Conservation (phyloP, 1,140 invertebrate species). For the Brachionus angularis region DNA sequence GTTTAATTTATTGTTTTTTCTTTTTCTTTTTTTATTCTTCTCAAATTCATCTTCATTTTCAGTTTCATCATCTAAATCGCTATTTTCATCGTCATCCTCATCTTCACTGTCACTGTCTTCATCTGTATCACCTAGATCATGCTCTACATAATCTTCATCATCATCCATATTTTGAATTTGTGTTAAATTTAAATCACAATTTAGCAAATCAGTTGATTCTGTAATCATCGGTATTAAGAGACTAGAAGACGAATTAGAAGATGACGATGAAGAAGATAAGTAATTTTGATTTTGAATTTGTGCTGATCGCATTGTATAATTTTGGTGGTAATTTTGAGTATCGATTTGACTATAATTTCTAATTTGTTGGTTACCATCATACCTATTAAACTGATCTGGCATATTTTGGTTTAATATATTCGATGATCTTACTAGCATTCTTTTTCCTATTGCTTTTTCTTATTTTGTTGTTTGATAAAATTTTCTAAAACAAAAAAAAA, state of each 20-base stretch:
- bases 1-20: neutral
- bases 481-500: slow-evolving; percentile 8
- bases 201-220: slow-evolving; percentile 32
- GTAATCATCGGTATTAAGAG: slow-evolving; percentile 25
- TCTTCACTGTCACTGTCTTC: slow-evolving; percentile 36
- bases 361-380: neutral
- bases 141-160: slow-evolving; percentile 41
- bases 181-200: slow-evolving; percentile 22
- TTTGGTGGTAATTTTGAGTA: neutral
- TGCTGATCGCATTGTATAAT: neutral
- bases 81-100: slow-evolving; percentile 15
- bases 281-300: slow-evolving; percentile 22
- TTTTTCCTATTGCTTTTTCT: too few species aligned
- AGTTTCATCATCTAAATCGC: slow-evolving; percentile 7
- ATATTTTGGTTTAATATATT: neutral
- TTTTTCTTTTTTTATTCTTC: slow-evolving; percentile 22
- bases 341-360: neutral
- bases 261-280: neutral
- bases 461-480: neutral
- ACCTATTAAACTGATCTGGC: neutral
- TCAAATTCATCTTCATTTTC: neutral
- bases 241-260: neutral
- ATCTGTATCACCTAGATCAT: slow-evolving; percentile 25
- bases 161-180: slow-evolving; percentile 36
- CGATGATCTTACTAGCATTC: slow-evolving; percentile 11